Conservation (phyloP, 2,797 vertebrate species). For the Poeciliopsis paucimaculata region DNA sequence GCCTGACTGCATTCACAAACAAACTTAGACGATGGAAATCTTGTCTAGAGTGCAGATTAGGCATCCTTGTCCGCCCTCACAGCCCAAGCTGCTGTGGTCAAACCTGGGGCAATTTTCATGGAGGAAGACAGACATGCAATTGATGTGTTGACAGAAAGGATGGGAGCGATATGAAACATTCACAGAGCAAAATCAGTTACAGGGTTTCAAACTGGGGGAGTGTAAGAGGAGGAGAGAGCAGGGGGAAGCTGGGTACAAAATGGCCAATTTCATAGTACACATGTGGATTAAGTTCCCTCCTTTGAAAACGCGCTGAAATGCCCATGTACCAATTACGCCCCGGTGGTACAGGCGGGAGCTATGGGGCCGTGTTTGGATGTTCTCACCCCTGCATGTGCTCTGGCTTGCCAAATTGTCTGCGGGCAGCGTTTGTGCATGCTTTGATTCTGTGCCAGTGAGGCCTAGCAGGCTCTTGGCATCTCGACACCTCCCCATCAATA, state of each 20-base stretch:
- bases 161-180: constrained; percentile 52
- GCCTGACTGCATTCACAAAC: constrained; percentile 56
- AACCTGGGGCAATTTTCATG: constrained; percentile 75
- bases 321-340: constrained; percentile 85
- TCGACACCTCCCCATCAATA: constrained; percentile 71
- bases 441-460: constrained; percentile 80
- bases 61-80: constrained; percentile 80
- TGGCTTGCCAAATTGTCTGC: constrained; percentile 78
- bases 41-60: constrained; percentile 81
- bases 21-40: constrained; percentile 72
- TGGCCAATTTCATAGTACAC: constrained; percentile 85
- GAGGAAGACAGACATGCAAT: constrained; percentile 52
- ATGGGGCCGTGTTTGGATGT: constrained; percentile 72
- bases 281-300: constrained; percentile 84
- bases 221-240: constrained; percentile 25
- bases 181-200: constrained; percentile 52
- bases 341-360: constrained; percentile 68
- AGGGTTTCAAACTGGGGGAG: constrained; percentile 61
- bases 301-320: constrained; percentile 81
- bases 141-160: constrained; percentile 56
- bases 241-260: constrained; percentile 75
- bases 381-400: constrained; percentile 72
- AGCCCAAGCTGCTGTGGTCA: constrained; percentile 75
- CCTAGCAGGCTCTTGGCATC: constrained; percentile 78
- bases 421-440: constrained; percentile 72